phyloP scores from a whole-genome alignment of 2,797 vertebrate species.

The Centropyge bicolor region DNA sequence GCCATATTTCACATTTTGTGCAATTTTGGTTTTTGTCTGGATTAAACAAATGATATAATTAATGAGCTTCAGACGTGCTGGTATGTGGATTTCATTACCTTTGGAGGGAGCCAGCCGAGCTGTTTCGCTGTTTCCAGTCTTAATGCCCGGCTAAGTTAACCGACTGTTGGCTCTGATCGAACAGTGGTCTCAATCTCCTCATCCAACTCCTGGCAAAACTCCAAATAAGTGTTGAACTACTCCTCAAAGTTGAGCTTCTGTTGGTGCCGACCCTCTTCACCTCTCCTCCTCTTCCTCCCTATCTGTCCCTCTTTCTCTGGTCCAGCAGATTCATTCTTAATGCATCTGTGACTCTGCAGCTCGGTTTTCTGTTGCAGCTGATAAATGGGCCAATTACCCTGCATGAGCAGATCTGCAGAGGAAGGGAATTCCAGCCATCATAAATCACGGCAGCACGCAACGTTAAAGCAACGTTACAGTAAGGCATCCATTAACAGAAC shows the following conservation, averaged over 20 bases:
- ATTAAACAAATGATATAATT: not conserved
- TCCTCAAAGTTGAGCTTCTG: not conserved
- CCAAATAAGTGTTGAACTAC: not conserved
- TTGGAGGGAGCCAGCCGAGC: too few species aligned
- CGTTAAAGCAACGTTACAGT: conserved; percentile 58
- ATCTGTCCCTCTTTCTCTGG: conserved; percentile 16
- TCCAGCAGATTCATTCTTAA: conserved; percentile 57
- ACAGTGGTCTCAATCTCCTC: not conserved
- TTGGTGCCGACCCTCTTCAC: conserved; percentile 13
- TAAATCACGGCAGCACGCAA: conserved; percentile 71
- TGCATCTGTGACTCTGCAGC: conserved; percentile 63
- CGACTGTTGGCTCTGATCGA: not conserved
- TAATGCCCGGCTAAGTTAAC: conserved; percentile 2
- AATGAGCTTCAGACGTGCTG: not conserved
- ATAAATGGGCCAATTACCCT: conserved; percentile 81
- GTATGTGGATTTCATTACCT: not conserved
- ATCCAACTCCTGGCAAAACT: not conserved
- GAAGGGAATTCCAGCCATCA: conserved; percentile 75
- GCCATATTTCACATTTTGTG: not conserved
- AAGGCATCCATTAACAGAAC: conserved; percentile 63
- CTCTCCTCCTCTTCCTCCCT: conserved; percentile 32
- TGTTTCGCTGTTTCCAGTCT: not conserved
- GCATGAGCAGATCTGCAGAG: conserved; percentile 78
- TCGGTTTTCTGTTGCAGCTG: conserved; percentile 62
- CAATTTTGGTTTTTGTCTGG: not conserved